Conservation (phyloP, 2,797 vertebrate genomes). For the Hybognathus amarus region DNA sequence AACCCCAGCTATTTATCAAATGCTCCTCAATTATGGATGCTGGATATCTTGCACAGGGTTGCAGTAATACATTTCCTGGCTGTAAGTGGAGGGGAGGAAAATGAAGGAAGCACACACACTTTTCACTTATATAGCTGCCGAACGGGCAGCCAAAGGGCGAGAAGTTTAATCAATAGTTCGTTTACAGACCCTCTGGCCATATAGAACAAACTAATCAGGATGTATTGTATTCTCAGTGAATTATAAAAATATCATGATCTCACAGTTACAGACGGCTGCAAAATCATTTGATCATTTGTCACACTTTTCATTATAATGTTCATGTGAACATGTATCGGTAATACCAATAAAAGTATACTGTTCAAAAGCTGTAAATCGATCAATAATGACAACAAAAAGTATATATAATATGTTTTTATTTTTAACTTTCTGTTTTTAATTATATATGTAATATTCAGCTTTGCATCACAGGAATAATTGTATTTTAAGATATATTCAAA, state of each 20-base stretch:
- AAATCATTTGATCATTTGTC: not conserved
- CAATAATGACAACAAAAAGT: not conserved
- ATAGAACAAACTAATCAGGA: slow-evolving; percentile 35
- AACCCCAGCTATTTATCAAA: slow-evolving; percentile 76
- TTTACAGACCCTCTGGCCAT: slow-evolving; percentile 32
- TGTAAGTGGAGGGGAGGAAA: slow-evolving; percentile 60
- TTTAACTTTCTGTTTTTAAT: not conserved
- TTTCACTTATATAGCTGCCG: slow-evolving; percentile 45
- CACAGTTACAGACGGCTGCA: slow-evolving; percentile 15
- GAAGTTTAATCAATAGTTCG: slow-evolving; percentile 43
- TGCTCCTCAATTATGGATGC: slow-evolving; percentile 79
- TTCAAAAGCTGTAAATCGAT: not conserved
- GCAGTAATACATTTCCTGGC: slow-evolving; percentile 75
- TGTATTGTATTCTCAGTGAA: slow-evolving; percentile 29
- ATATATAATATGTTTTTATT: not conserved
- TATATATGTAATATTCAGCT: not conserved
- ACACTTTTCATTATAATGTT: not conserved
- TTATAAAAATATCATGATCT: slow-evolving; percentile 24
- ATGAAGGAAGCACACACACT: slow-evolving; percentile 48
- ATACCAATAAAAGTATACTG: no score
- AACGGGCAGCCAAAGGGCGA: slow-evolving; percentile 37
- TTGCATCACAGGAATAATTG: not conserved
- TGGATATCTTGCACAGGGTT: slow-evolving; percentile 72
- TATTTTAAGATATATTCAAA: not conserved
- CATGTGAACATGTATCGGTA: not conserved